phyloP scores from a whole-genome alignment of 2,797 vertebrate species.

The Emydoidea blandingii region DNA sequence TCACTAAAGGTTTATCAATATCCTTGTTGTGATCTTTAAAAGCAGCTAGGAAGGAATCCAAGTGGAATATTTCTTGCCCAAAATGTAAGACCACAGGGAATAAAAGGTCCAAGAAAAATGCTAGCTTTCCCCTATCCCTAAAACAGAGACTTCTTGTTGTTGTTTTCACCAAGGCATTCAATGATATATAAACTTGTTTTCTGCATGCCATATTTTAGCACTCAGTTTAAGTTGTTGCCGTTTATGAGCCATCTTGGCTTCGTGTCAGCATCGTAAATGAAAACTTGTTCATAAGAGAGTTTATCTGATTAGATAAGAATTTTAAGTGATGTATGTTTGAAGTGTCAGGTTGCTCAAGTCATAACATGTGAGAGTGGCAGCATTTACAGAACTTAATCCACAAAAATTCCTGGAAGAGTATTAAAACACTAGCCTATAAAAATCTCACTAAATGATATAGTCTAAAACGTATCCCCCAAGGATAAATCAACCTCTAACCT shows the following conservation, averaged over 20 bases:
- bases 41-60: neutral
- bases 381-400: neutral
- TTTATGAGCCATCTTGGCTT: neutral
- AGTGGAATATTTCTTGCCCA: neutral
- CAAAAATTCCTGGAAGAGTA: neutral
- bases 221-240: neutral
- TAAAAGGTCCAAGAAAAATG: neutral
- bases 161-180: neutral
- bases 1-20: slow-evolving; percentile 13
- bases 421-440: neutral
- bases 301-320: neutral
- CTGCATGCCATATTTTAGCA: neutral
- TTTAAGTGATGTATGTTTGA: neutral
- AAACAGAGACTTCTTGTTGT: rapidly evolving
- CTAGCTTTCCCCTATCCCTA: neutral
- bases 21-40: slow-evolving; percentile 2
- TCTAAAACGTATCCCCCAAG: neutral
- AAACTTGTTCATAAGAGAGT: neutral
- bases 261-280: neutral
- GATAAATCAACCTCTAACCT: neutral
- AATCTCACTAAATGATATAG: neutral
- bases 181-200: neutral
- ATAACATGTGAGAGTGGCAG: neutral
- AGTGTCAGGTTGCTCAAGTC: neutral
- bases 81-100: neutral